phyloP scores from a whole-genome alignment of 2,888 invertebrate genomes.

The Alloplasta piceator region DNA sequence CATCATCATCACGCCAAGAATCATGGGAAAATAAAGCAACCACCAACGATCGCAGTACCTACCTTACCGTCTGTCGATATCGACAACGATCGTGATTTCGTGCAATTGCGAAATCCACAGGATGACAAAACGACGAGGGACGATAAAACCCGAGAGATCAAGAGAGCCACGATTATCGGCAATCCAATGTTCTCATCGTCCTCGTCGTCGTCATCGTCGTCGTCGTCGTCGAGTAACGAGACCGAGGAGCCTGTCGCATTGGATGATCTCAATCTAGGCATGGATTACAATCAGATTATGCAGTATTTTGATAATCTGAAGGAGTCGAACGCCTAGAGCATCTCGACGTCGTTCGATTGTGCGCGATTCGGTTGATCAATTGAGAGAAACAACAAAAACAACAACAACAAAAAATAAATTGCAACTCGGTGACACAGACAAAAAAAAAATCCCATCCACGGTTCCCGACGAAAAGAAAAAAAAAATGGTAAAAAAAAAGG shows the following conservation, averaged over 20 bases:
- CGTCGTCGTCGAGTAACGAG: slow-evolving; percentile 76
- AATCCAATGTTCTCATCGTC: slow-evolving; percentile 93
- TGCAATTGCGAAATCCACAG: slow-evolving; percentile 76
- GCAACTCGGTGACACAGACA: slow-evolving; percentile 12
- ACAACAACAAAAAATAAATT: slow-evolving; percentile 3
- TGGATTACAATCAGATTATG: slow-evolving; percentile 99
- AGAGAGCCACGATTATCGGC: slow-evolving; percentile 93
- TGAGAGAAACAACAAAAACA: background rate
- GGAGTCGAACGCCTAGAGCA: slow-evolving; percentile 94
- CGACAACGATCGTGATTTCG: slow-evolving; percentile 76
- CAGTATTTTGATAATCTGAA: slow-evolving; percentile 99
- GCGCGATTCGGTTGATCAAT: slow-evolving; percentile 88
- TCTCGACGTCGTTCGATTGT: slow-evolving; percentile 89
- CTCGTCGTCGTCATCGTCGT: slow-evolving; percentile 83
- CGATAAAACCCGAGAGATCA: slow-evolving; percentile 86
- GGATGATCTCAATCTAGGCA: slow-evolving; percentile 92
- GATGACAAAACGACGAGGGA: slow-evolving; percentile 76
- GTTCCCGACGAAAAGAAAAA: background rate
- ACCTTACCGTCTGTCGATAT: too few relatives aligned
- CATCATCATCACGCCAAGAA: slow-evolving; percentile 68
- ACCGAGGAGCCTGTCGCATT: slow-evolving; percentile 88
- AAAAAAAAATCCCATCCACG: background rate
- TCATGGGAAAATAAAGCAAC: slow-evolving; percentile 41
- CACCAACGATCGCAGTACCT: background rate
- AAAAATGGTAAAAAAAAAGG: background rate